phyloP scores from a whole-genome alignment of 1,140 invertebrate species.

The Augochlora pura region DNA sequence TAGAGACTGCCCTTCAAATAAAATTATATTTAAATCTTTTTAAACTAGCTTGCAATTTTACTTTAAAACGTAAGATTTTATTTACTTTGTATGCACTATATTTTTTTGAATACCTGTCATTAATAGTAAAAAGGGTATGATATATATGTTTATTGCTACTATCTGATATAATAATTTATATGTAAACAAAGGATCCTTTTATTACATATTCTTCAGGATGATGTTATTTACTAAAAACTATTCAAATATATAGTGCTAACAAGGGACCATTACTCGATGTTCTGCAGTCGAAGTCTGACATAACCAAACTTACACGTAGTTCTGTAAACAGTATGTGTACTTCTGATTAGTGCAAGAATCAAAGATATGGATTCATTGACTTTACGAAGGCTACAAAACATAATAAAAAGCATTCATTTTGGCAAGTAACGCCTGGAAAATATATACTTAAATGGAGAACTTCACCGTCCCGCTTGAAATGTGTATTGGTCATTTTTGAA shows the following conservation, averaged over 20 bases:
- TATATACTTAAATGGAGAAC: constrained; percentile 70
- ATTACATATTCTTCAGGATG: too few relatives aligned
- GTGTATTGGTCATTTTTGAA: constrained; percentile 79
- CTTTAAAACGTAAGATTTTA: neutral
- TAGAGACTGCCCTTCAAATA: neutral
- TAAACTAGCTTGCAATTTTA: neutral
- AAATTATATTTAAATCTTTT: neutral
- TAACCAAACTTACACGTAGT: constrained; percentile 65
- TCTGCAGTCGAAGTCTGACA: constrained; percentile 49
- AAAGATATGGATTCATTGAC: constrained; percentile 3
- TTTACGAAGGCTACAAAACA: constrained; percentile 26
- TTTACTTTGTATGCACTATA: too few relatives aligned
- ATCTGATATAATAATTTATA: neutral
- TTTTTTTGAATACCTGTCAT: neutral
- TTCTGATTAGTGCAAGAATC: constrained; percentile 7
- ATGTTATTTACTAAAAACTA: neutral
- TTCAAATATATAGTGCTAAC: neutral
- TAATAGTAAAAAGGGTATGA: neutral
- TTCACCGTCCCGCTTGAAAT: constrained; percentile 74
- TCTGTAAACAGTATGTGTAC: constrained; percentile 44
- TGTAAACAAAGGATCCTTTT: neutral
- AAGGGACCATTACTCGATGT: constrained; percentile 36
- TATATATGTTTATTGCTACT: neutral
- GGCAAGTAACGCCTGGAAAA: constrained; percentile 64
- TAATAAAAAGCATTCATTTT: constrained; percentile 27